Conservation (phyloP, 1,140 invertebrate genomes). For the Drosophila bifasciata region DNA sequence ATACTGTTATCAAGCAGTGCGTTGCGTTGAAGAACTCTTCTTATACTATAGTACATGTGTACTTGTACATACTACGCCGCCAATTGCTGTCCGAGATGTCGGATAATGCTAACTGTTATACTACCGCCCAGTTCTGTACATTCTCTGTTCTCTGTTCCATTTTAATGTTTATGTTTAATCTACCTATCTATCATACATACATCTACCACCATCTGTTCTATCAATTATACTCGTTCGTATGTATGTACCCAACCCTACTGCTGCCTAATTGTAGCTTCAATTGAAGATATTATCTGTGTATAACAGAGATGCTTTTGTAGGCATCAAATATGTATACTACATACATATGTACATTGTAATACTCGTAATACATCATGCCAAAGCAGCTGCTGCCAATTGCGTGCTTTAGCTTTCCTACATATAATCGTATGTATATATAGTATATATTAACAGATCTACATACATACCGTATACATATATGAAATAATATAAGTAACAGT, state of each 20-base stretch:
- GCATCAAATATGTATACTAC: too few relatives aligned
- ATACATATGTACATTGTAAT: too few relatives aligned
- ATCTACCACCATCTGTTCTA: too few relatives aligned
- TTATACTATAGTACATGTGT: too few relatives aligned
- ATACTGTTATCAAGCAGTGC: too few relatives aligned
- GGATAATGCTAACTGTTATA: slow-evolving; percentile 65
- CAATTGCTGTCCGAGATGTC: slow-evolving; percentile 25
- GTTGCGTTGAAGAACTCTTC: too few relatives aligned
- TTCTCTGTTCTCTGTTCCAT: slow-evolving; percentile 40
- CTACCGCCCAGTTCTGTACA: slow-evolving; percentile 59
- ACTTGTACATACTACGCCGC: slow-evolving; percentile 24
- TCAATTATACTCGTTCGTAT: slow-evolving; percentile 23
- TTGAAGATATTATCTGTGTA: slow-evolving; percentile 3
- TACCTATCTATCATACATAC: slow-evolving; percentile 10
- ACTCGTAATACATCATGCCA: too few relatives aligned
- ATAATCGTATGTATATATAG: background rate
- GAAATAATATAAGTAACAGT: background rate
- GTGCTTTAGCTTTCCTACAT: slow-evolving; percentile 38
- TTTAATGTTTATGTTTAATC: slow-evolving; percentile 37
- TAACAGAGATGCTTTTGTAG: background rate
- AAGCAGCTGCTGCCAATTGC: slow-evolving; percentile 34
- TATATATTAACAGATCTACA: slow-evolving; percentile 1
- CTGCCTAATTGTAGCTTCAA: slow-evolving; percentile 33
- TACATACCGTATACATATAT: background rate
- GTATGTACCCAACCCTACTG: slow-evolving; percentile 18